Evolutionary conservation across 2,113 vertebrate species (phyloP).

Genomic region (Sphaerodactylus townsendi): DNA sequence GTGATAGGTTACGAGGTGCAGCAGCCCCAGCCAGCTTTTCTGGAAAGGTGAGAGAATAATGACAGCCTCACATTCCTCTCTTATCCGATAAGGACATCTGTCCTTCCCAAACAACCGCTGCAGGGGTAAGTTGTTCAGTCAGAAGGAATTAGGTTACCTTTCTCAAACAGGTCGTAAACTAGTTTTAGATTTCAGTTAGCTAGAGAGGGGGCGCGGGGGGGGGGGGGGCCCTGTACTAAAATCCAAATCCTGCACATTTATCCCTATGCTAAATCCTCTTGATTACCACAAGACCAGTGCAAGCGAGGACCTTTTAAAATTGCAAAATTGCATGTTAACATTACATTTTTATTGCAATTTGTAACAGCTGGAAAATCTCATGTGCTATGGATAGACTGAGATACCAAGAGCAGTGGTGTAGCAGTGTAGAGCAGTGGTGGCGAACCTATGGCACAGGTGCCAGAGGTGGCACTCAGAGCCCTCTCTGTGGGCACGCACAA

Average conservation of each 20-base stretch:
- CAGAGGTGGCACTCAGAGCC: too few species aligned
- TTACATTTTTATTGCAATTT: not conserved
- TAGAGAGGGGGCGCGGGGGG: too few species aligned
- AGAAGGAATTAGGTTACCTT: not conserved
- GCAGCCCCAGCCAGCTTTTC: slow-evolving; percentile 58
- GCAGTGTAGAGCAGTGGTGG: too few species aligned
- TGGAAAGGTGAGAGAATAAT: slow-evolving; percentile 42
- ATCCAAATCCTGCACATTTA: not conserved
- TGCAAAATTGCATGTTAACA: not conserved
- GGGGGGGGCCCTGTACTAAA: not conserved
- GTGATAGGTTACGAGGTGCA: slow-evolving; percentile 4
- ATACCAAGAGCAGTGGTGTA: too few species aligned
- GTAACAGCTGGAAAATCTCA: not conserved
- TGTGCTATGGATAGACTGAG: not conserved
- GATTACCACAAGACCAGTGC: not conserved
- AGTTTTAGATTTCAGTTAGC: not conserved
- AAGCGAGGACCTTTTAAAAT: not conserved
- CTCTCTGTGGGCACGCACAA: too few species aligned
- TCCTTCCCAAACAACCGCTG: slow-evolving; percentile 12
- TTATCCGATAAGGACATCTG: slow-evolving; percentile 19
- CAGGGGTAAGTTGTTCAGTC: not conserved
- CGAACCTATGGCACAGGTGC: too few species aligned
- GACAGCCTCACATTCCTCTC: slow-evolving; percentile 38
- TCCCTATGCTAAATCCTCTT: not conserved
- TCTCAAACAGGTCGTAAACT: not conserved